phyloP scores from a whole-genome alignment of 2,113 vertebrate species.

The Salvelinus alpinus region DNA sequence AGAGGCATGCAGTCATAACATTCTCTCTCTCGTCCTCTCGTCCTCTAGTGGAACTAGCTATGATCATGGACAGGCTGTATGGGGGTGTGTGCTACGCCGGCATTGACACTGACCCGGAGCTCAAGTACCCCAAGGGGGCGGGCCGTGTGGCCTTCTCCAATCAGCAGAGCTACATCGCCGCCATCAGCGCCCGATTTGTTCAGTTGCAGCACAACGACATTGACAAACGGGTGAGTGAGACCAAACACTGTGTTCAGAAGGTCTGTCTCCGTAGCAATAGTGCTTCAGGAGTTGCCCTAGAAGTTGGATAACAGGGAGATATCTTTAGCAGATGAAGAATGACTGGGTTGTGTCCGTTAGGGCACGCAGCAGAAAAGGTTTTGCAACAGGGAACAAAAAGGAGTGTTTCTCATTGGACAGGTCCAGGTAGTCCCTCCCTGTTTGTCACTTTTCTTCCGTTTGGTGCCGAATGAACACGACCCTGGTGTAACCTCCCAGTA shows the following conservation, averaged over 20 bases:
- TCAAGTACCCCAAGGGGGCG: constrained; percentile 98
- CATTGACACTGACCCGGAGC: constrained; percentile 97
- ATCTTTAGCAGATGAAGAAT: not conserved
- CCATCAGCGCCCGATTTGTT: constrained; percentile 98
- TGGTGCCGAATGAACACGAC: no score
- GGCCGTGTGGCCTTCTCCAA: constrained; percentile 98
- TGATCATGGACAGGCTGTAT: constrained; percentile 99
- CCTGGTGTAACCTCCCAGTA: not conserved
- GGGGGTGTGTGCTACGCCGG: constrained; percentile 98
- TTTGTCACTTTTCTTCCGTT: no score
- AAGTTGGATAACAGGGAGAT: not conserved
- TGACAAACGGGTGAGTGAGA: constrained; percentile 93
- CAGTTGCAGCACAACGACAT: constrained; percentile 99
- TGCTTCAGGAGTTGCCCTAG: not conserved
- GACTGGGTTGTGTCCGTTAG: no score
- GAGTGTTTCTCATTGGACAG: no score
- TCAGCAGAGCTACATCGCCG: constrained; percentile 99
- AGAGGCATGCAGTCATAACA: no score
- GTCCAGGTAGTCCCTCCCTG: no score
- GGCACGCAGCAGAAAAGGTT: no score
- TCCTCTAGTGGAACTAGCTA: constrained; percentile 91
- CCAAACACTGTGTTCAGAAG: constrained; percentile 5
- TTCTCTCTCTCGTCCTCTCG: not conserved
- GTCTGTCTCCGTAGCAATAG: constrained; percentile 4
- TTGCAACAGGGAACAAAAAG: no score